phyloP scores from a whole-genome alignment of 2,888 invertebrate genomes.

The Polymixis lichenea region DNA sequence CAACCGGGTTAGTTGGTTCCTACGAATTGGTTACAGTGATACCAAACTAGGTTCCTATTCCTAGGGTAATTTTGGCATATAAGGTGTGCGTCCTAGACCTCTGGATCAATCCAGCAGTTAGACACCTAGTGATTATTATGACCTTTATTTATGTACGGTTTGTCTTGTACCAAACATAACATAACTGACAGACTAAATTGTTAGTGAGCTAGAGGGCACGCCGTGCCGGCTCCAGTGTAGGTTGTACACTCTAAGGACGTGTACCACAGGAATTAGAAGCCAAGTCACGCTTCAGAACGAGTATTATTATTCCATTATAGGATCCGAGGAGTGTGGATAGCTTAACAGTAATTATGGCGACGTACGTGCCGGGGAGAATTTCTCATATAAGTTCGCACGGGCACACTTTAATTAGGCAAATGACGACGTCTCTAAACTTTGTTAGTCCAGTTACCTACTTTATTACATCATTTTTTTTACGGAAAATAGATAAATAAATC shows the following conservation, averaged over 20 bases:
- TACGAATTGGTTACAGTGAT: background rate
- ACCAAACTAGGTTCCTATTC: background rate
- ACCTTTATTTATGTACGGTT: background rate
- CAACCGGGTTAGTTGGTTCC: background rate
- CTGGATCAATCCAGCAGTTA: background rate
- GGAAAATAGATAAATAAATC: background rate
- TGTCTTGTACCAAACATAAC: slow-evolving; percentile 4
- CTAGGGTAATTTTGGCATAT: background rate
- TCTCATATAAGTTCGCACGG: slow-evolving; percentile 49
- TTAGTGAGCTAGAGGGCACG: slow-evolving; percentile 6
- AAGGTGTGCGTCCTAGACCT: background rate
- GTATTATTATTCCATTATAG: slow-evolving; percentile 84
- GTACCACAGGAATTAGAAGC: slow-evolving; percentile 69
- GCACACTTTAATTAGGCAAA: slow-evolving; percentile 42
- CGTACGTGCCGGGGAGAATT: slow-evolving; percentile 64
- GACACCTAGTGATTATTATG: background rate
- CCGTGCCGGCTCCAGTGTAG: slow-evolving; percentile 26
- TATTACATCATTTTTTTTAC: background rate
- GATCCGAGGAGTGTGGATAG: slow-evolving; percentile 72
- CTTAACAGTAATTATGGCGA: slow-evolving; percentile 75
- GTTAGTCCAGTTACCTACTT: background rate
- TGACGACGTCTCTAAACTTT: background rate
- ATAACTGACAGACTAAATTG: background rate
- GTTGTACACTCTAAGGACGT: slow-evolving; percentile 17
- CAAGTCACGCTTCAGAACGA: slow-evolving; percentile 77